A percentile compares a stretch with the other conserved stretches of the same genome.
phyloP scores from a whole-genome alignment of 2,113 vertebrate species.

The Limanda limanda region DNA sequence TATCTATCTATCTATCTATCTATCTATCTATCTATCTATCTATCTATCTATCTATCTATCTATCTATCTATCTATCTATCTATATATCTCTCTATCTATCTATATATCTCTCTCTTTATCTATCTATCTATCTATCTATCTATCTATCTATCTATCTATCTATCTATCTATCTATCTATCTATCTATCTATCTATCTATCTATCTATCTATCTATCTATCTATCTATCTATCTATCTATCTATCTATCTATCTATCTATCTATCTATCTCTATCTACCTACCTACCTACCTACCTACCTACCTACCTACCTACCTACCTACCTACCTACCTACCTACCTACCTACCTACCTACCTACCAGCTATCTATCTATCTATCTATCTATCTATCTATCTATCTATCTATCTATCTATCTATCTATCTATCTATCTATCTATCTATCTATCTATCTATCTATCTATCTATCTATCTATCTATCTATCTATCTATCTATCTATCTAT shows the following conservation, averaged over 20 bases:
- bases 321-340: not conserved
- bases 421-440: slow-evolving; percentile 33
- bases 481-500: slow-evolving; percentile 1
- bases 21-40: not conserved
- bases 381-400: slow-evolving; percentile 25
- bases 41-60: slow-evolving; percentile 9
- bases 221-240: slow-evolving; percentile 10
- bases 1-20: not conserved
- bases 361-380: too few relatives aligned
- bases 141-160: slow-evolving; percentile 21
- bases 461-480: slow-evolving; percentile 32
- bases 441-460: slow-evolving; percentile 36
- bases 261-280: too few relatives aligned
- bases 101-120: slow-evolving; percentile 36
- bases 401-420: slow-evolving; percentile 39
- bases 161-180: not conserved
- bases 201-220: not conserved
- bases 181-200: not conserved
- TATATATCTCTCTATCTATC: slow-evolving; percentile 29
- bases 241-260: slow-evolving; percentile 38
- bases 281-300: not conserved
- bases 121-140: slow-evolving; percentile 29
- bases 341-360: not conserved
- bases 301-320: too few relatives aligned
- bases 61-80: slow-evolving; percentile 37